These are phyloP conservation scores for Euproctis similis DNA, from an alignment of 2,888 invertebrate genomes.

Conservation along the genomic window DNA sequence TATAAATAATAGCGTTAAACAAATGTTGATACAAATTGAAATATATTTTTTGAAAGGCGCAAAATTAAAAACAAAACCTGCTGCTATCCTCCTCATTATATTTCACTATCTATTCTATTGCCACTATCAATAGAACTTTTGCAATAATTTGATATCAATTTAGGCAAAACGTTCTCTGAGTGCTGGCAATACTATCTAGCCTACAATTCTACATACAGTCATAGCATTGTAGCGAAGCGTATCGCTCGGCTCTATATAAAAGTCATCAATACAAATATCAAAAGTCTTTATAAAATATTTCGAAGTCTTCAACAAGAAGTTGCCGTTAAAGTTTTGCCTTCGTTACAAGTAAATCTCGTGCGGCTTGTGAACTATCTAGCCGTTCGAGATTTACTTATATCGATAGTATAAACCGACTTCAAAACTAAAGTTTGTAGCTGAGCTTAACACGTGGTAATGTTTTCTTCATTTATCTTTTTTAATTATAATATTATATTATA, in stretches of 20 bases:
- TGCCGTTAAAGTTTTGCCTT: slow-evolving; percentile 22
- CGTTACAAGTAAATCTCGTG: slow-evolving; percentile 69
- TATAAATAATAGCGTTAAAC: no score
- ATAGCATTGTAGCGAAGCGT: slow-evolving; percentile 17
- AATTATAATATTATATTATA: no score
- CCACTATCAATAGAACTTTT: no score
- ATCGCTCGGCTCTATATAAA: slow-evolving; percentile 15
- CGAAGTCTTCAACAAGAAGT: no score
- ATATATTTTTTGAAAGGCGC: no score
- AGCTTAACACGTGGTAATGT: slow-evolving; percentile 12
- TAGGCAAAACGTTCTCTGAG: no score
- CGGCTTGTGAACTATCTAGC: slow-evolving; percentile 49
- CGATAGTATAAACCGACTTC: slow-evolving; percentile 30
- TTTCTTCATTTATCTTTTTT: slow-evolving; percentile 1
- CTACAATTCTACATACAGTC: slow-evolving; percentile 29
- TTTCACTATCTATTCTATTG: no score
- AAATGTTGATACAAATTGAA: no score
- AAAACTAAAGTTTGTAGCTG: neutral
- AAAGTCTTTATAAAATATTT: slow-evolving; percentile 3
- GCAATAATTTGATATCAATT: no score
- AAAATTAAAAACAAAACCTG: no score
- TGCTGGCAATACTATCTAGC: slow-evolving; percentile 20
- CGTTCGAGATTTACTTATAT: slow-evolving; percentile 57
- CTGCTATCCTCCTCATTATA: no score
- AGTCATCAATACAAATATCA: slow-evolving; percentile 1